These are phyloP conservation scores for Agonopterix arenella DNA, from an alignment of 2,888 invertebrate genomes.

Conservation along the genomic window DNA sequence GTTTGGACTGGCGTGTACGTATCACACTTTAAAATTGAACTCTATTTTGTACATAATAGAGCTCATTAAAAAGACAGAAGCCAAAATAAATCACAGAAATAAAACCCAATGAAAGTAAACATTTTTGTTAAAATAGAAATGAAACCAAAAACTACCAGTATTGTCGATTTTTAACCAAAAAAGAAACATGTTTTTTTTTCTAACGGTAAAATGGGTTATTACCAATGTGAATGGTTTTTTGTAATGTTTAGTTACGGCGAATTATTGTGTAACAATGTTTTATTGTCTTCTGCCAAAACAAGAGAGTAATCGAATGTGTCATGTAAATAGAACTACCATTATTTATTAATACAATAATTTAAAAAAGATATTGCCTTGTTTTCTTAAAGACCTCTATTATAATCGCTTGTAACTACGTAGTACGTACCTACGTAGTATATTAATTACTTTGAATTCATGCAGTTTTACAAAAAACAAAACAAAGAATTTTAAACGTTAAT, in stretches of 20 bases:
- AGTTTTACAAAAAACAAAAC: too few species aligned
- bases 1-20: conserved; percentile 23
- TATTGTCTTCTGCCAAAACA: conserved; percentile 77
- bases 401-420: too few species aligned
- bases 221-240: conserved; percentile 48
- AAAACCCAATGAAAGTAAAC: too few species aligned
- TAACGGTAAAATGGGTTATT: conserved; percentile 38
- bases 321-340: conserved; percentile 78
- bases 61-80: too few species aligned
- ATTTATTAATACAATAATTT: conserved; percentile 78
- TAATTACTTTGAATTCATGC: too few species aligned
- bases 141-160: conserved; percentile 69
- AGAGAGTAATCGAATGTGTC: conserved; percentile 74
- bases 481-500: too few species aligned
- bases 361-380: conserved; percentile 34
- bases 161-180: conserved; percentile 65
- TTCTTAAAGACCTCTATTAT: too few species aligned
- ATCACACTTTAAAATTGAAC: too few species aligned
- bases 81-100: too few species aligned
- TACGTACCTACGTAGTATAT: too few species aligned
- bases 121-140: background rate
- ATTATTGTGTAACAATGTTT: conserved; percentile 68
- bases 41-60: too few species aligned
- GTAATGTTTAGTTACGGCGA: conserved; percentile 39
- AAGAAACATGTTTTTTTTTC: conserved; percentile 25